phyloP scores from a whole-genome alignment of 2,888 invertebrate species.

The Lycia hirtaria region DNA sequence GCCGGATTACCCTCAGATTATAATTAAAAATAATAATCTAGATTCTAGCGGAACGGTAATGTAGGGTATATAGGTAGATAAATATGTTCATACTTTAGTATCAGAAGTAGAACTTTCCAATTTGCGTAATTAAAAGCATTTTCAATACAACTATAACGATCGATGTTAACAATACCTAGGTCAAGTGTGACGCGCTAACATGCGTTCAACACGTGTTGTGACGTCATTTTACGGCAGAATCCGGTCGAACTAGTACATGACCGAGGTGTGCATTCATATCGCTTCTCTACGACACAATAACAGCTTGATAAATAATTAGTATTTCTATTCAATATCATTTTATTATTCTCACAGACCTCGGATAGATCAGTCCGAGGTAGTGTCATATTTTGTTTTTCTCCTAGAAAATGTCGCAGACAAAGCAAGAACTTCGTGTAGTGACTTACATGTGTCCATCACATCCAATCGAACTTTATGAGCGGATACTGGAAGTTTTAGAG shows the following conservation, averaged over 20 bases:
- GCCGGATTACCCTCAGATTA: too few species aligned
- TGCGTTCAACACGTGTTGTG: conserved; percentile 42
- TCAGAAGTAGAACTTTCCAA: too few species aligned
- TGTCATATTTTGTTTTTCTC: conserved; percentile 15
- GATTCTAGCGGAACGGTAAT: too few species aligned
- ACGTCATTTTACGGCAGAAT: conserved; percentile 45
- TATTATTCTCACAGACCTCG: background rate
- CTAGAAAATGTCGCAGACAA: conserved; percentile 64
- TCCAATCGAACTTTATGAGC: conserved; percentile 86
- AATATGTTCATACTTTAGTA: too few species aligned
- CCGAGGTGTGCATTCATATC: conserved; percentile 54
- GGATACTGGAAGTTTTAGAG: conserved; percentile 84
- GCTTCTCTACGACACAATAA: conserved; percentile 31
- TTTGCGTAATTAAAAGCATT: too few species aligned
- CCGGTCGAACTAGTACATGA: conserved; percentile 56
- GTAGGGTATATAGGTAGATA: too few species aligned
- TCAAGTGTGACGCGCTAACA: conserved; percentile 35
- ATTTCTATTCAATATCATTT: conserved; percentile 22
- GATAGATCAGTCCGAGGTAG: conserved; percentile 21
- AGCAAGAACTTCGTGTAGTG: conserved; percentile 78
- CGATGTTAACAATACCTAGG: conserved; percentile 17
- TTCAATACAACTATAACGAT: background rate
- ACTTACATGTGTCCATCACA: conserved; percentile 87
- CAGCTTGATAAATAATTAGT: conserved; percentile 23
- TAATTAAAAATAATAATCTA: too few species aligned